Evolutionary conservation across 1,140 invertebrate genomes (phyloP).

Genomic region (Drosophila nigromelanica): DNA sequence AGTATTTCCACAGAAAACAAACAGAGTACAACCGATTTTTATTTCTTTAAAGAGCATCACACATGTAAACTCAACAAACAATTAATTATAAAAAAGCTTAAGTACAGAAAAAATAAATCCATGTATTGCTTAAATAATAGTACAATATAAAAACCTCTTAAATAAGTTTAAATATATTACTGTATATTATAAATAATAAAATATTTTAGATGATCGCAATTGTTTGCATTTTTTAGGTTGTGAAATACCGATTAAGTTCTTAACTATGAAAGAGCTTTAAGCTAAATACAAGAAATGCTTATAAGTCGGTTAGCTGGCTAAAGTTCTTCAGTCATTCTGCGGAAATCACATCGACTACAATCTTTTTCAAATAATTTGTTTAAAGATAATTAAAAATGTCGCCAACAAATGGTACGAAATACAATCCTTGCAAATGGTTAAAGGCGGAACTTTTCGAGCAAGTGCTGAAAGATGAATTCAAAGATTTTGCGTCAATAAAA

Average conservation of each 20-base stretch:
- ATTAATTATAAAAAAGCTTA: no score
- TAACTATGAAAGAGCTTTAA: neutral
- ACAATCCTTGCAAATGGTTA: conserved; percentile 80
- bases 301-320: neutral
- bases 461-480: conserved; percentile 71
- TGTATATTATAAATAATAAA: no score
- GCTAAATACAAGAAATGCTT: neutral
- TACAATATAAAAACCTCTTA: no score
- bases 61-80: no score
- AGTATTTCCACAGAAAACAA: no score
- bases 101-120: no score
- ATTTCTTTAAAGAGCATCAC: no score
- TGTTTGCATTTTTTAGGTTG: neutral
- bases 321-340: neutral
- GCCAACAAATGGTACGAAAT: neutral
- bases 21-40: no score
- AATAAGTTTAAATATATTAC: no score
- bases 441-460: conserved; percentile 81
- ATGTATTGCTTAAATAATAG: no score
- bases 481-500: conserved; percentile 66
- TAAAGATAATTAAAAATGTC: conserved; percentile 35
- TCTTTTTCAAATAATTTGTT: neutral
- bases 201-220: neutral
- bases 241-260: neutral
- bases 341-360: neutral